Conservation (phyloP, 2,797 vertebrate genomes). For the Tiaroga cobitis region DNA sequence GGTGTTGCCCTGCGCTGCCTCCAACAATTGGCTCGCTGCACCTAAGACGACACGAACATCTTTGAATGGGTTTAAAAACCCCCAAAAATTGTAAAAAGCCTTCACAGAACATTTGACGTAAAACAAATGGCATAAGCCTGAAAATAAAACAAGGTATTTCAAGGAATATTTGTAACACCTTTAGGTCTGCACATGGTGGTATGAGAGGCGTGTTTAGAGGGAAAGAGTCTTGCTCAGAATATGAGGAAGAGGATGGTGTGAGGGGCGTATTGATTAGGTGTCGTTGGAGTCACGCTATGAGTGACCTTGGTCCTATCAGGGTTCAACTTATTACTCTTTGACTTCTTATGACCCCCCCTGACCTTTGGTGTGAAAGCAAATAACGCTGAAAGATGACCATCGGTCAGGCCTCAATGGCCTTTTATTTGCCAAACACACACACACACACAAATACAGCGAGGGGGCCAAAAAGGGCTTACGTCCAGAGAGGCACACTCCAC, state of each 20-base stretch:
- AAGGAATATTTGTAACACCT: neutral
- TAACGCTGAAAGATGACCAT: slow-evolving; percentile 62
- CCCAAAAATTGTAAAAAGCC: neutral
- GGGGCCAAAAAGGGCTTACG: slow-evolving; percentile 32
- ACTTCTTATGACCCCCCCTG: slow-evolving; percentile 53
- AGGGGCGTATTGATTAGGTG: slow-evolving; percentile 42
- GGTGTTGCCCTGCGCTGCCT: slow-evolving; percentile 42
- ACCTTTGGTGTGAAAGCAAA: slow-evolving; percentile 53
- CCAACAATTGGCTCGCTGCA: slow-evolving; percentile 45
- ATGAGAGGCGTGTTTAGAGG: neutral
- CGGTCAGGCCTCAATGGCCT: slow-evolving; percentile 49
- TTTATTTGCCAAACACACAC: slow-evolving; percentile 59
- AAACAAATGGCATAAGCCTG: neutral
- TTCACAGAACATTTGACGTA: neutral
- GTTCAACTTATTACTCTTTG: slow-evolving; percentile 63
- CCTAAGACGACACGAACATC: slow-evolving; percentile 6
- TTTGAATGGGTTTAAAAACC: neutral
- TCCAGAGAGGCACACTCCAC: slow-evolving; percentile 55
- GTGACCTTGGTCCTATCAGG: slow-evolving; percentile 56
- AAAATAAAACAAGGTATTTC: neutral
- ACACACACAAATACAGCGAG: slow-evolving; percentile 37
- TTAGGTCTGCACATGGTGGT: slow-evolving; percentile 4
- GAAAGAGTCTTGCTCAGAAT: slow-evolving; percentile 2
- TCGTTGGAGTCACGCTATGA: slow-evolving; percentile 39
- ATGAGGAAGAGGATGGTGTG: slow-evolving; percentile 28